Conservation (phyloP, 2,797 vertebrate species). For the Hafferia zeledoni region DNA sequence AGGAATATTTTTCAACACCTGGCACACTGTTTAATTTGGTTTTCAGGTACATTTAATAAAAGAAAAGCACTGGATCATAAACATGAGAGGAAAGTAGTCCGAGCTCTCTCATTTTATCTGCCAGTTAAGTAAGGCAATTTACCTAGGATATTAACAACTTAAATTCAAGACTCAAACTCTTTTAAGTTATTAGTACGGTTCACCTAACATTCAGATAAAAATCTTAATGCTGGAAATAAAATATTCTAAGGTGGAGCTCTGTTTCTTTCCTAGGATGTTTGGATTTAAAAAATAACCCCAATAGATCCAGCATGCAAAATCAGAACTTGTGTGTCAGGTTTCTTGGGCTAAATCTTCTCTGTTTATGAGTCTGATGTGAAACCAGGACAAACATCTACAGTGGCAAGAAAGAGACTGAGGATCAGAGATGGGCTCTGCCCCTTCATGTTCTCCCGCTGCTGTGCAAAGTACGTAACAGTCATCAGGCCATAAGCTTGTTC, state of each 20-base stretch:
- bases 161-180: neutral
- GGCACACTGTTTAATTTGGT: conserved; percentile 45
- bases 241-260: neutral
- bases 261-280: neutral
- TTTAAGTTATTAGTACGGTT: neutral
- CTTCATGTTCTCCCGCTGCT: neutral
- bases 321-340: neutral
- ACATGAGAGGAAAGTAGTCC: conserved; percentile 21
- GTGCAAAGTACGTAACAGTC: neutral
- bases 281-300: neutral
- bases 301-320: neutral
- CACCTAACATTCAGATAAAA: neutral
- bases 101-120: conserved; percentile 6
- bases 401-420: neutral
- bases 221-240: neutral
- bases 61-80: conserved; percentile 35
- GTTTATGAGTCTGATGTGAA: neutral
- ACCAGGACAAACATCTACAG: neutral
- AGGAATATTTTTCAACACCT: conserved; percentile 51
- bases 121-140: neutral
- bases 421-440: neutral
- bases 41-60: conserved; percentile 47
- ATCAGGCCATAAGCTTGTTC: neutral
- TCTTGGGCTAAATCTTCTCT: neutral
- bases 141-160: conserved; percentile 9